Evolutionary conservation across 2,888 invertebrate species (phyloP), one percentile per base, ranked within the genome.

Genomic region (Papilio gigon): DNA sequence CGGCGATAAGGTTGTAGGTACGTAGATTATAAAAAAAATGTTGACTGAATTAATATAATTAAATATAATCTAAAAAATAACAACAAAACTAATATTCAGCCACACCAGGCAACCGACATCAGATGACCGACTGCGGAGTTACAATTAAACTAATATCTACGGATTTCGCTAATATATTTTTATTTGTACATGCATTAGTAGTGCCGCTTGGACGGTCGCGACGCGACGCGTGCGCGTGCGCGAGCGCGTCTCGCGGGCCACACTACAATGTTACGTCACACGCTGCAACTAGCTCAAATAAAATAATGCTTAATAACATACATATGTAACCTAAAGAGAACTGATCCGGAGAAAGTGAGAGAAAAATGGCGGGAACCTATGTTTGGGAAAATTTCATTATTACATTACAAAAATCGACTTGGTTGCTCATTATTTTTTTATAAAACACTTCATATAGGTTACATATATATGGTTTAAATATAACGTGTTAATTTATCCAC

Each of bases 11-110:
- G 85, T 79, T 78, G 81, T 84, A 87, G 79, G 77, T 85, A 87
- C 80, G 85, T 77, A 78, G 76, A 73, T 76, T 80, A 82, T 87
- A 84, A 81, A 86, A 84, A 81, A 86, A 85, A 86, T 85, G 78
- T 82, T 79, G 83, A 84, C 80, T 83, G 80, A 86, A 87, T 85
- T 85, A 78, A 85, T 87, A 84, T 82, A 82, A 85, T 84, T 87
- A 86, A 86, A 88, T 88, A 89, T 84, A 86, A 89, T 87, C 86
- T 87, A 88, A 89, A 89, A 88, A 82, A 89, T 85, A 90, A 89
- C 86, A 90, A 90, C 85, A 86, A 86, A 82, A 80, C 80, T 81
- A 77, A 81, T 79, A 82, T 83, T 76, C 76, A 79, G 80, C 78
- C 82, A 78, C 83, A 78, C 81, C 82, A 76, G 80, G 79, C 83